Base-by-base conservation (phyloP, 2,113 vertebrate genomes). In the Abramis brama region DNA sequence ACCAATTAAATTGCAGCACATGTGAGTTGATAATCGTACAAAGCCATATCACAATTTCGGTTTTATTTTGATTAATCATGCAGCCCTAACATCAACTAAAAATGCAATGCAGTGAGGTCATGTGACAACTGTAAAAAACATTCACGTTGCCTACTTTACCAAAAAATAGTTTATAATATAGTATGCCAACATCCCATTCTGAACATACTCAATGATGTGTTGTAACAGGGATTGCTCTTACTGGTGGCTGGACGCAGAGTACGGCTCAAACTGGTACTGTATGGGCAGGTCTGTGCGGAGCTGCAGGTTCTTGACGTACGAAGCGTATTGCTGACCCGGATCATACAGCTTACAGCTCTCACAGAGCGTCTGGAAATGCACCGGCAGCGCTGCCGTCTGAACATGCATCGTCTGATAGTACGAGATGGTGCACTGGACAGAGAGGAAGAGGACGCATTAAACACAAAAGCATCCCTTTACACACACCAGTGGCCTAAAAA, bases 291-390 rank as follows among this genome's bases (percentile, higher is more conserved):
- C 97, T 0, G 95, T 94, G 0, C 91, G 95, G 0, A 97, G 94
- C 93, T 96, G 96, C 89, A 98, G 94, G 92, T 96, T 96, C 85
- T 91, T 90, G 9, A 98, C 96, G 5, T 97, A 94, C 0, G 96
- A 96, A 0, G 96, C 96, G 0, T 99, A 99, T 83, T 99, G 98
- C 91, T 97, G 97, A 15, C 97, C 98, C 0, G 95, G 97, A 91
- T 98, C 98, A 0, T 98, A 99, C 19, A 98, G 95, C 85, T 98
- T 99, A 91, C 97, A 99, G 96, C 97, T 99, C 94, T 99, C 98
- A 0, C 97, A 98, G 90, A 99, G 92, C 0, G 97, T 98, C 94
- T 99, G 98, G 93, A 97, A 99, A 87, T 98, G 94, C 27, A 98
- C 97, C 0, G 98, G 98, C 91, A 97, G 91, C 0, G 96, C 95